Evolutionary conservation across 2,797 vertebrate species (phyloP).

Genomic region (Acanthurus lineatus): DNA sequence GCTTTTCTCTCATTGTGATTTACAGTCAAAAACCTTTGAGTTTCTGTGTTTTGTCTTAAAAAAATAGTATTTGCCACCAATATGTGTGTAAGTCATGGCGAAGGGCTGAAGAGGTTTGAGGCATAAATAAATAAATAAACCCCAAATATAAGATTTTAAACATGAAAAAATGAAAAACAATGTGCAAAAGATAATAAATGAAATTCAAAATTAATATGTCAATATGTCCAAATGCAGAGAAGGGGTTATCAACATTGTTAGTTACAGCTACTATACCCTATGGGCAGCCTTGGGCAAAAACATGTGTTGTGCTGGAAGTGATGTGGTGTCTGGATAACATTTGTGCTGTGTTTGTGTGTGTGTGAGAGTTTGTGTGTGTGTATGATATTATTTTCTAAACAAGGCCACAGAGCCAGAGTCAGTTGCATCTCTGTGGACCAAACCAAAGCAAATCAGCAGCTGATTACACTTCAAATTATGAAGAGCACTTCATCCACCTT

Average conservation of each 20-base stretch:
- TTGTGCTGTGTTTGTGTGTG: background rate
- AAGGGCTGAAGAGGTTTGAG: background rate
- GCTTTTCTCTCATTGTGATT: background rate
- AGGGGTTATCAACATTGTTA: background rate
- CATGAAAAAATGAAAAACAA: background rate
- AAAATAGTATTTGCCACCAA: background rate
- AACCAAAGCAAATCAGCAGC: constrained; percentile 10
- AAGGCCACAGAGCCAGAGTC: background rate
- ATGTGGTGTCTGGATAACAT: constrained; percentile 13
- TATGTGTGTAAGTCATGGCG: background rate
- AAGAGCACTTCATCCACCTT: constrained; percentile 24
- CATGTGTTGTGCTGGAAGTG: constrained; percentile 14
- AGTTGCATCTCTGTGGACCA: constrained; percentile 22
- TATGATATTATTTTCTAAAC: constrained; percentile 2
- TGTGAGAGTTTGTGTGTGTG: background rate
- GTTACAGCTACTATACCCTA: background rate
- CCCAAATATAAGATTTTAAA: background rate
- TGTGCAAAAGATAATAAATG: no score
- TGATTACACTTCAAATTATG: constrained; percentile 11
- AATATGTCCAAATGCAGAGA: no score
- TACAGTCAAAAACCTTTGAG: background rate
- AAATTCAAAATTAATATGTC: no score
- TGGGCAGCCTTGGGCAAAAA: constrained; percentile 32
- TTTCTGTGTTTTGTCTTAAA: background rate
- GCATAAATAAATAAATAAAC: background rate